Evolutionary conservation across 2,888 invertebrate genomes (phyloP).

Genomic region (Eristalis pertinax): DNA sequence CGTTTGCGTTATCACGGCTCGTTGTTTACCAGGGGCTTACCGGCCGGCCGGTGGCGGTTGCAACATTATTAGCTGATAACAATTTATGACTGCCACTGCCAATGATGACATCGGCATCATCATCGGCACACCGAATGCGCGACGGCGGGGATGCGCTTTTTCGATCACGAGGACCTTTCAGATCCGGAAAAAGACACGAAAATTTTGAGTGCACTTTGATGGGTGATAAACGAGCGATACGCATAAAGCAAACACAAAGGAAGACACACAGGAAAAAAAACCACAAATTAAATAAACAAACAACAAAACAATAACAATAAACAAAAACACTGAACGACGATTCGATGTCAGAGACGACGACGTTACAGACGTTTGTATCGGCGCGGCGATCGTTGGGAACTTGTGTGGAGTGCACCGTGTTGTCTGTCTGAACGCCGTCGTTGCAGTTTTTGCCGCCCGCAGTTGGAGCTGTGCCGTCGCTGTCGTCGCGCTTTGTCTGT

Average conservation of each 20-base stretch:
- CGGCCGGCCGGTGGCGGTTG: neutral
- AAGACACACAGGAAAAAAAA: neutral
- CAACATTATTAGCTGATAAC: neutral
- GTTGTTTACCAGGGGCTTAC: neutral
- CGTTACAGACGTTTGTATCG: constrained; percentile 58
- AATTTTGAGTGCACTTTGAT: neutral
- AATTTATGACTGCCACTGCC: neutral
- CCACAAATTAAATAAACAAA: neutral
- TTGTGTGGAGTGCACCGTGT: constrained; percentile 51
- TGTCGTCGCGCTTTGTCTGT: constrained; percentile 38
- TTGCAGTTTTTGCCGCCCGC: constrained; percentile 52
- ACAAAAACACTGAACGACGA: constrained; percentile 51
- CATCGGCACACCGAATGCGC: neutral
- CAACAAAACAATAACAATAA: constrained; percentile 11
- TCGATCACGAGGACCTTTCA: neutral
- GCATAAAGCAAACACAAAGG: neutral
- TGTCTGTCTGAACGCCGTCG: constrained; percentile 53
- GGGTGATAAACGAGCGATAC: neutral
- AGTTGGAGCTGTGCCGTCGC: constrained; percentile 34
- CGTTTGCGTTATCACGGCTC: neutral
- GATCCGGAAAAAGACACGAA: neutral
- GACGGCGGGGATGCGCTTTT: neutral
- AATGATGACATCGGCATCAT: neutral
- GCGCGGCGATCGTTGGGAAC: constrained; percentile 47
- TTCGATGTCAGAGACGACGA: constrained; percentile 33